Evolutionary conservation across 1,140 invertebrate genomes (phyloP).

Genomic region (Meloidogyne chitwoodi): DNA sequence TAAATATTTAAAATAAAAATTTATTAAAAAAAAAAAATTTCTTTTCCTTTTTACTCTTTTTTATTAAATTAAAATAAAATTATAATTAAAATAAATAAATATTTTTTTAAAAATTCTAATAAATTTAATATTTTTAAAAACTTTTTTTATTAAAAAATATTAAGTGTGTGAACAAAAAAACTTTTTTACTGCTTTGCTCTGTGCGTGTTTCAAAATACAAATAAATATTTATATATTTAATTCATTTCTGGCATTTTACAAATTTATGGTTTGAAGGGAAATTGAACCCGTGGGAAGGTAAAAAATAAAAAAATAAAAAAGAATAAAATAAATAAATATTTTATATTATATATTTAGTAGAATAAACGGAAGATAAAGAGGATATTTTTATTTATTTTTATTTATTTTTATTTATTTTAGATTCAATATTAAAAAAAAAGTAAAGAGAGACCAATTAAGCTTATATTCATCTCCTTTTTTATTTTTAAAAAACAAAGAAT

Average conservation of each 20-base stretch:
- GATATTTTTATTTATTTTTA: neutral
- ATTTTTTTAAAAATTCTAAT: too few species aligned
- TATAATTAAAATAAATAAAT: too few species aligned
- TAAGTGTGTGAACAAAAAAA: neutral
- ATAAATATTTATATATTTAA: too few species aligned
- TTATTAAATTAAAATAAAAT: too few species aligned
- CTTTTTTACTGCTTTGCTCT: neutral
- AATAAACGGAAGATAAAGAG: neutral
- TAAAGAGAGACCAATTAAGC: neutral
- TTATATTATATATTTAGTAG: neutral
- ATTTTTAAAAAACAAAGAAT: neutral
- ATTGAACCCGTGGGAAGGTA: neutral
- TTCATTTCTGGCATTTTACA: neutral
- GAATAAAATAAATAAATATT: neutral
- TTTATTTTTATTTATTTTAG: too few species aligned
- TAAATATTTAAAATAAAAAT: too few species aligned
- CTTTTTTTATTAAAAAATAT: neutral
- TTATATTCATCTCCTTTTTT: neutral
- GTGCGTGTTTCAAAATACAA: neutral
- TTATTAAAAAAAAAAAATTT: too few species aligned
- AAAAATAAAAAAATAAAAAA: neutral
- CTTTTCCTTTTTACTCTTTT: too few species aligned
- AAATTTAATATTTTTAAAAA: too few species aligned
- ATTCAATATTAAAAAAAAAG: neutral
- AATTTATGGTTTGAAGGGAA: neutral